Evolutionary conservation across 2,113 vertebrate genomes (phyloP), one percentile per base, ranked within the genome.

Genomic region (Oxyruncus cristatus): DNA sequence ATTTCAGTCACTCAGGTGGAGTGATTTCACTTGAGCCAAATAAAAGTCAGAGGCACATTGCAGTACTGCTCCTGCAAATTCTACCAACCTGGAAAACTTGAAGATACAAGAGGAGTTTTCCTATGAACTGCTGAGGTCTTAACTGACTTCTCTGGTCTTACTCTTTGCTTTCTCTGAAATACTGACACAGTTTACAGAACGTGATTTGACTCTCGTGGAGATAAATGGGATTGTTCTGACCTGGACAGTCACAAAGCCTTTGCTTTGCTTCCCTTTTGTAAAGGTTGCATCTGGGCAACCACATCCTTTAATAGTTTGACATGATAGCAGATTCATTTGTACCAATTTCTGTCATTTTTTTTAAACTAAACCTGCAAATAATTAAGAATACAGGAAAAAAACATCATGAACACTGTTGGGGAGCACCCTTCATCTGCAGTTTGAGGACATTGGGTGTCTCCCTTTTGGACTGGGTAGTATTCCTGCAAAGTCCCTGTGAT

Each of bases 291-390:
- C 50, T 71, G 35, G 35, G 15, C 44, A 65, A 16, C 14, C 24
- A 8, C 12, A 20, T 42, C 56, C 39, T 81, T 50, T 49, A 85
- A 41, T 30, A 53, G 17, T 37, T 6, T n/a, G 39, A 49, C 32
- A 17, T 71, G 20, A 15, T 41, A 37, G 20, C 50, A 67, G 66
- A 80, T 61, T 82, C 6, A 53, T 84, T 91, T 91, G 39, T 81
- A 41, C n/a, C 28, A 79, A 35, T 84, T 96, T 93, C 78, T 72
- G 89, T 77, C 41, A 83, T 55, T 92, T 93, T 42, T 50, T 95
- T 96, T 74, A 89, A 97, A 68, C 14, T 81, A 88, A 95, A 94
- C 6, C 44, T 82, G 62, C 46, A 95, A 94, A 93, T 75, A 82
- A 87, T 76, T 87, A 88, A 75, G n/a, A 53, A 52, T 11, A 72